These are phyloP conservation scores for Boulengeromyrus knoepffleri DNA, from an alignment of 2,113 vertebrate species.

Conservation along the genomic window DNA sequence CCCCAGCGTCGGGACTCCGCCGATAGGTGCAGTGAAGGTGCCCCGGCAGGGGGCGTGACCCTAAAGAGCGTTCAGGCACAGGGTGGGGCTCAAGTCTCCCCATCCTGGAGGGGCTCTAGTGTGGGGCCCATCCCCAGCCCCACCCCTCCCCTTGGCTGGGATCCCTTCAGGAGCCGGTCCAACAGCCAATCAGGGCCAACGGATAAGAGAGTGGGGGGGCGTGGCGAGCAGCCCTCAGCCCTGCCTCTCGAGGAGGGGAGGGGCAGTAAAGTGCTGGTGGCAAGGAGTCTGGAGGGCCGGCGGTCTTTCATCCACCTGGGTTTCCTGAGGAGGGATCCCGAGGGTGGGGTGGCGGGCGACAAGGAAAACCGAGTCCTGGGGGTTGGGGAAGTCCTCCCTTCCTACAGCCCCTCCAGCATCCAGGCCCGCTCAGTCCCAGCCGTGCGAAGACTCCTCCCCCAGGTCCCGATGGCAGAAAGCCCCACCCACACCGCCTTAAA, in stretches of 20 bases:
- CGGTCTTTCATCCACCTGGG: conserved; percentile 61
- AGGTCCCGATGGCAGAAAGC: conserved; percentile 36
- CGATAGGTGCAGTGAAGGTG: conserved; percentile 38
- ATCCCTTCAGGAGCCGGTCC: conserved; percentile 19
- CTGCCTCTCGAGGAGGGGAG: conserved; percentile 29
- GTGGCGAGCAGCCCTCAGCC: conserved; percentile 6
- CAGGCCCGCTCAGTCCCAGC: conserved; percentile 37
- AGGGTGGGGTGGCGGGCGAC: conserved; percentile 31
- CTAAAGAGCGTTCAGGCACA: conserved; percentile 35
- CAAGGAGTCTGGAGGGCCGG: conserved; percentile 54
- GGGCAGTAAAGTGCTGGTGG: conserved; percentile 35
- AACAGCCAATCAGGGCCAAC: conserved; percentile 22
- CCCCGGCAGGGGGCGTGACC: conserved; percentile 52
- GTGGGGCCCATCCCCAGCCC: conserved; percentile 40
- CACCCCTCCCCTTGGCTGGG: conserved; percentile 24
- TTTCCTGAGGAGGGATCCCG: conserved; percentile 65
- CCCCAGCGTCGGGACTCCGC: conserved; percentile 19
- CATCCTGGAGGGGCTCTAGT: conserved; percentile 30
- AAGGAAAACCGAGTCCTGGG: conserved; percentile 36
- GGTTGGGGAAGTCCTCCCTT: conserved; percentile 37
- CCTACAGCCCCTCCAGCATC: conserved; percentile 52
- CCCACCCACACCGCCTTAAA: conserved; percentile 54
- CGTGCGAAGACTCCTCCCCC: conserved; percentile 27
- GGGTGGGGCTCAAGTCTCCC: conserved; percentile 33
- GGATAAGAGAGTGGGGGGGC: not conserved